phyloP scores from a whole-genome alignment of 2,888 invertebrate genomes.

The Leucophora obtusa region DNA sequence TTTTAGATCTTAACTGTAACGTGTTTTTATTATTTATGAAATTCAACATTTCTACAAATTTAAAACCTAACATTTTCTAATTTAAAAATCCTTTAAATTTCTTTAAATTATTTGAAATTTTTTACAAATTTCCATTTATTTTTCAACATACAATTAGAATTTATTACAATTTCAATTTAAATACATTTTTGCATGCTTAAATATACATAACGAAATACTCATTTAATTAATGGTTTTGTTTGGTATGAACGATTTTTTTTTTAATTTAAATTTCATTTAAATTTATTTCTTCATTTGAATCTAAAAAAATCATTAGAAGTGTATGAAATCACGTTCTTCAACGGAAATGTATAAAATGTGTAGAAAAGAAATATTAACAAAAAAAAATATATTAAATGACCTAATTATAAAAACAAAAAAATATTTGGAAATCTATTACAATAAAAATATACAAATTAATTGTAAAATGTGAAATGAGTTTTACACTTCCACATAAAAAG shows the following conservation, averaged over 20 bases:
- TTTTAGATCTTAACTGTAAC: too few relatives aligned
- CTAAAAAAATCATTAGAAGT: constrained; percentile 37
- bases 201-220: neutral
- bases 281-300: constrained; percentile 3
- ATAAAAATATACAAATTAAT: neutral
- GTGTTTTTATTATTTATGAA: too few relatives aligned
- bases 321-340: constrained; percentile 50
- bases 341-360: constrained; percentile 34
- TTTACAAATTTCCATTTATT: neutral
- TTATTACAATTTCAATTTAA: neutral
- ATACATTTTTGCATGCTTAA: neutral
- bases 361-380: constrained; percentile 1
- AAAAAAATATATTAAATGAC: constrained; percentile 26
- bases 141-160: neutral
- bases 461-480: constrained; percentile 25
- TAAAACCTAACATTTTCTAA: too few relatives aligned
- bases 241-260: neutral
- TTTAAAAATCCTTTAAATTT: too few relatives aligned
- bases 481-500: neutral
- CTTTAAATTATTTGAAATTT: too few relatives aligned
- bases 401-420: constrained; percentile 17
- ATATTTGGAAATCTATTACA: constrained; percentile 12
- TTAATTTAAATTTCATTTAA: neutral
- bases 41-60: too few relatives aligned
- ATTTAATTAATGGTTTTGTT: constrained; percentile 1